Evolutionary conservation across 2,888 invertebrate species (phyloP).

Genomic region (Cantharis lateralis): DNA sequence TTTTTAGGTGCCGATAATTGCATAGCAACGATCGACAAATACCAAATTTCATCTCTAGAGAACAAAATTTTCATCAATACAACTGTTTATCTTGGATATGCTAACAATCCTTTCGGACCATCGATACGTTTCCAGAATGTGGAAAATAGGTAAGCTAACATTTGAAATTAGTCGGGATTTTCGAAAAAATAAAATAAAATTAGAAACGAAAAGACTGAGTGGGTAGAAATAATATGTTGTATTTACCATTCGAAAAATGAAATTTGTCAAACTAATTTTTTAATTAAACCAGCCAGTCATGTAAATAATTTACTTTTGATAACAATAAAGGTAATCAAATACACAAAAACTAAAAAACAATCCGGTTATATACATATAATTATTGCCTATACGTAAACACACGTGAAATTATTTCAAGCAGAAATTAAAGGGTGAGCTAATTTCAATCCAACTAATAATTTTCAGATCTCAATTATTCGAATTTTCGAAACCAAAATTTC

Average conservation of each 20-base stretch:
- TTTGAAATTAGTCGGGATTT: background rate
- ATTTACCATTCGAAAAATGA: background rate
- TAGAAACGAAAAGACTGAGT: background rate
- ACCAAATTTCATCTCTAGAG: background rate
- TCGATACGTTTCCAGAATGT: constrained; percentile 37
- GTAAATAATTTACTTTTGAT: background rate
- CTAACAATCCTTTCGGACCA: constrained; percentile 50
- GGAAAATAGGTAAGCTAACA: constrained; percentile 28
- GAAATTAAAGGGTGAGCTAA: background rate
- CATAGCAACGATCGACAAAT: background rate
- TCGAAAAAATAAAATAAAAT: background rate
- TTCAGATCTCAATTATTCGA: background rate
- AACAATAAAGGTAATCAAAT: background rate
- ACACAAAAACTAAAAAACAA: background rate
- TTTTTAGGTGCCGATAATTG: background rate
- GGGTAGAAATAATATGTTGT: no score
- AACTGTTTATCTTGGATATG: constrained; percentile 46
- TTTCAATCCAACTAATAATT: background rate
- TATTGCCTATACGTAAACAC: background rate
- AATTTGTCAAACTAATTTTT: background rate
- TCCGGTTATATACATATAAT: background rate
- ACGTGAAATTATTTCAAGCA: background rate
- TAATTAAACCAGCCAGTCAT: background rate
- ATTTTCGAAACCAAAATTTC: background rate
- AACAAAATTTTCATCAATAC: constrained; percentile 19